Percentiles rank a stretch among this genome's conserved stretches.
Conservation (phyloP, 1,140 invertebrate species). For the Gonioctena quinquepunctata region DNA sequence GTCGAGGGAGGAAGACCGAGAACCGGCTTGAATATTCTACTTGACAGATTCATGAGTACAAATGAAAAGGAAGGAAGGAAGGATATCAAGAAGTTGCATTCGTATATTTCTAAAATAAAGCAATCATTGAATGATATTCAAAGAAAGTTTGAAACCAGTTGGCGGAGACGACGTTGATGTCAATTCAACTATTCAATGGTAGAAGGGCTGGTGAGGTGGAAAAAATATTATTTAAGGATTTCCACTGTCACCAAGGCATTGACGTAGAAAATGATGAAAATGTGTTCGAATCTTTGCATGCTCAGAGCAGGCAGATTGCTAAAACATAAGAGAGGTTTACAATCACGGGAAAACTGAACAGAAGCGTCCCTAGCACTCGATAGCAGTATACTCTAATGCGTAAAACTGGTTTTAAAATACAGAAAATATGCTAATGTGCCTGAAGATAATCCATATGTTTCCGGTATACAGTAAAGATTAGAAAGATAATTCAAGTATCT, state of each 20-base stretch:
- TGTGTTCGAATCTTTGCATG: background rate
- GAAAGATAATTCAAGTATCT: too few relatives aligned
- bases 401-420: too few relatives aligned
- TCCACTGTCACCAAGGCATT: background rate
- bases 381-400: too few relatives aligned
- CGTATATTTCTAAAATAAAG: background rate
- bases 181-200: constrained; percentile 5
- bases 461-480: too few relatives aligned
- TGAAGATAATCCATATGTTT: background rate
- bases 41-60: background rate
- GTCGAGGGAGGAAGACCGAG: too few relatives aligned
- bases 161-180: background rate
- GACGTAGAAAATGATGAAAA: background rate
- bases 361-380: too few relatives aligned
- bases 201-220: constrained; percentile 1
- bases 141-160: background rate
- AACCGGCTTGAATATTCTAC: too few relatives aligned
- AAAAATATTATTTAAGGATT: background rate
- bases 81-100: too few relatives aligned
- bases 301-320: too few relatives aligned
- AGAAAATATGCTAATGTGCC: too few relatives aligned
- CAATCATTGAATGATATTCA: too few relatives aligned
- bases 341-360: background rate
- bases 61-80: constrained; percentile 1
- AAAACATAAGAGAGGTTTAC: background rate